These are phyloP conservation scores for Erythrolamprus reginae DNA, from an alignment of 2,113 vertebrate genomes.

Conservation along the genomic window DNA sequence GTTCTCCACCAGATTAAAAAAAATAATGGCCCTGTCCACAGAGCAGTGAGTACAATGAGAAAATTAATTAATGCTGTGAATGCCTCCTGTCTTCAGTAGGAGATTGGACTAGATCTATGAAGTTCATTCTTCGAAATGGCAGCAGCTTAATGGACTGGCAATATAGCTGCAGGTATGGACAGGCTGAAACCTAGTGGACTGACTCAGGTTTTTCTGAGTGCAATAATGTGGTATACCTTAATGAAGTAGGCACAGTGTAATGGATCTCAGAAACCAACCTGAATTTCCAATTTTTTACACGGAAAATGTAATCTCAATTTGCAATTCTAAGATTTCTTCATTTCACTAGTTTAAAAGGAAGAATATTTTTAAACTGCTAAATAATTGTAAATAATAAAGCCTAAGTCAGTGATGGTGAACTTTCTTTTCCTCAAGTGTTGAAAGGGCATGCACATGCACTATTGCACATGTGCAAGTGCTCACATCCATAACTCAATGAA, in stretches of 20 bases:
- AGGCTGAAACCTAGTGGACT: not conserved
- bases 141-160: not conserved
- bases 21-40: not conserved
- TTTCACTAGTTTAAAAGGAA: not conserved
- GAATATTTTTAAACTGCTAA: not conserved
- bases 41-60: not conserved
- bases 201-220: not conserved
- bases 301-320: not conserved
- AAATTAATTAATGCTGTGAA: not conserved
- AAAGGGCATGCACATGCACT: no score
- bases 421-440: no score
- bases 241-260: not conserved
- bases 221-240: not conserved
- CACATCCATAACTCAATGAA: no score
- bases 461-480: no score
- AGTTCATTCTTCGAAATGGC: not conserved
- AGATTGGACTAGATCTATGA: not conserved
- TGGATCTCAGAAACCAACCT: not conserved
- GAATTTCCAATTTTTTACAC: not conserved
- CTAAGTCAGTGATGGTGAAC: no score
- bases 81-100: not conserved
- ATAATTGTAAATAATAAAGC: not conserved
- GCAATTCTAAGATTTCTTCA: not conserved
- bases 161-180: not conserved
- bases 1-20: not conserved